Conservation (phyloP, 2,113 vertebrate genomes). For the Lagenorhynchus albirostris region DNA sequence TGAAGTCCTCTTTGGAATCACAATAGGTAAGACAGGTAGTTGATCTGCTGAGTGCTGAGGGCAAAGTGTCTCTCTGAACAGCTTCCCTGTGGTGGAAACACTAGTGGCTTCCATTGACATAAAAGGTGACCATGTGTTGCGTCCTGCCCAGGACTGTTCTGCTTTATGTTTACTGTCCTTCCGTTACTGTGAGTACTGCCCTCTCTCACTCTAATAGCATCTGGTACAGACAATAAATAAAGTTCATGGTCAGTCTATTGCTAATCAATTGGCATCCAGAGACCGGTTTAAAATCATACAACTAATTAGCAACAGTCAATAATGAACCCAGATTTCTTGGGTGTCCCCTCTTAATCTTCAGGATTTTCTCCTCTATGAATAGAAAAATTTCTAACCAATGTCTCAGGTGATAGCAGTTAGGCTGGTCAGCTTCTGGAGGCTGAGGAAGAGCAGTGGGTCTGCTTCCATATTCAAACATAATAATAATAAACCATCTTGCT, state of each 20-base stretch:
- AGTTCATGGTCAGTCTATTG: background rate
- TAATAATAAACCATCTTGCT: too few relatives aligned
- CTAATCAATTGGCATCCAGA: background rate
- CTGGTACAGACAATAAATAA: background rate
- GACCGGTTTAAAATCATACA: background rate
- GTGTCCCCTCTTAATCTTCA: too few relatives aligned
- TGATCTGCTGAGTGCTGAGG: background rate
- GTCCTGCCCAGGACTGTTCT: background rate
- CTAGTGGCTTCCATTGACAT: background rate
- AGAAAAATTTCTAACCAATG: background rate
- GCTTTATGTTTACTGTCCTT: too few relatives aligned
- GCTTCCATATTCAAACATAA: background rate
- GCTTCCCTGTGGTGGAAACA: background rate
- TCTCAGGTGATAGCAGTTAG: too few relatives aligned
- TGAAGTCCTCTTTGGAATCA: background rate
- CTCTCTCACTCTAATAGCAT: background rate
- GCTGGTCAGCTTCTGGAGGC: background rate
- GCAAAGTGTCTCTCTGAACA: too few relatives aligned
- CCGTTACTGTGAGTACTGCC: background rate
- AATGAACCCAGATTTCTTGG: background rate
- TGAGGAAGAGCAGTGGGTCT: background rate
- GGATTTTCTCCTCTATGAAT: too few relatives aligned
- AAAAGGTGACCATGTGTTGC: too few relatives aligned
- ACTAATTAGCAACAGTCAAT: too few relatives aligned
- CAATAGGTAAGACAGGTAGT: fast-evolving